phyloP scores from a whole-genome alignment of 2,888 invertebrate species.

The Megaustenia siamemsis region DNA sequence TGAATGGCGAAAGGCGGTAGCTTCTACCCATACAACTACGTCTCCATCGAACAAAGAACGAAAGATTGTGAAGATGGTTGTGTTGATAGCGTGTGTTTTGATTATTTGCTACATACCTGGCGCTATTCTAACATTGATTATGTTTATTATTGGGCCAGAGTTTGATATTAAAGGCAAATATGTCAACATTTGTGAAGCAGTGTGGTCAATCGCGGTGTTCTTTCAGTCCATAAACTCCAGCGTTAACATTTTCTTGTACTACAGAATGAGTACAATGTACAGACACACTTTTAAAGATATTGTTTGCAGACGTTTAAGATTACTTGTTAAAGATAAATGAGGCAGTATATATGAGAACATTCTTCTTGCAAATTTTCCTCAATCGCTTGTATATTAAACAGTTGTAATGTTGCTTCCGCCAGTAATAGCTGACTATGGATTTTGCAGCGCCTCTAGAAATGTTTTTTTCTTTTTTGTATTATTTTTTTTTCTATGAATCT shows the following conservation, averaged over 20 bases:
- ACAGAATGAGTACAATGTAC: constrained; percentile 33
- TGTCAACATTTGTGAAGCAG: not conserved
- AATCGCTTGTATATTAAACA: too few relatives aligned
- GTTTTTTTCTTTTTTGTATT: too few relatives aligned
- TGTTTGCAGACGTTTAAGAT: too few relatives aligned
- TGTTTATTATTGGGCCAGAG: constrained; percentile 1
- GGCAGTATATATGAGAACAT: too few relatives aligned
- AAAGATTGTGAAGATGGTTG: constrained; percentile 14
- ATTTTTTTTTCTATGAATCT: too few relatives aligned
- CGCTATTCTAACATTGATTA: not conserved
- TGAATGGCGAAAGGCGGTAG: not conserved
- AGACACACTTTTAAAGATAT: not conserved
- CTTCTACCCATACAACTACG: not conserved
- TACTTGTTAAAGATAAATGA: too few relatives aligned
- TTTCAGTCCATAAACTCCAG: constrained; percentile 9
- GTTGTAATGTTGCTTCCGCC: too few relatives aligned
- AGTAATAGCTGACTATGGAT: too few relatives aligned
- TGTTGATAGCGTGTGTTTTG: not conserved
- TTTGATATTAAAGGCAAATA: constrained; percentile 10
- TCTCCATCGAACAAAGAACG: not conserved
- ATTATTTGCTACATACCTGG: constrained; percentile 26
- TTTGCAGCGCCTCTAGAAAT: too few relatives aligned
- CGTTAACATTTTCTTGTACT: constrained; percentile 33
- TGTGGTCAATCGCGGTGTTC: not conserved
- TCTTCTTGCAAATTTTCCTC: too few relatives aligned